Conservation (phyloP, 2,888 invertebrate species). For the Diplazon laetatorius region DNA sequence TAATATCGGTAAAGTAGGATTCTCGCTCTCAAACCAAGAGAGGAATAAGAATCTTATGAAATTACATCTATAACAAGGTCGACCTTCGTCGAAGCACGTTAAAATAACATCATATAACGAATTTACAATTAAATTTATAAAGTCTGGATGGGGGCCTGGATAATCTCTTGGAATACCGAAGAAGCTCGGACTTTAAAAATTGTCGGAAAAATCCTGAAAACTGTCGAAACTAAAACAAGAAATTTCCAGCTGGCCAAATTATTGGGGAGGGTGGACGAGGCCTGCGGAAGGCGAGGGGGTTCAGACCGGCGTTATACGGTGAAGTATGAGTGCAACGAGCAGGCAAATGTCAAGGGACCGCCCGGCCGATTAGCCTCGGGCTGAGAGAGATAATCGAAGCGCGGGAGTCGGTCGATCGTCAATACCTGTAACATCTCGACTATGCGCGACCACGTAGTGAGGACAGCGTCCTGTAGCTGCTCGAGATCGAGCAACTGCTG, state of each 20-base stretch:
- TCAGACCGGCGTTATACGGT: constrained; percentile 47
- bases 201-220: too few relatives aligned
- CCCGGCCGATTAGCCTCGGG: constrained; percentile 68
- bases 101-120: too few relatives aligned
- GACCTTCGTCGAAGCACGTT: too few relatives aligned
- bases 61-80: too few relatives aligned
- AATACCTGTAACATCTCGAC: constrained; percentile 37
- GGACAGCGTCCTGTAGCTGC: constrained; percentile 30
- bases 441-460: constrained; percentile 25
- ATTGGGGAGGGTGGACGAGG: constrained; percentile 26
- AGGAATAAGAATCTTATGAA: too few relatives aligned
- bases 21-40: too few relatives aligned
- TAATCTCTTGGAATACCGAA: too few relatives aligned
- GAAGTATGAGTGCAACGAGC: constrained; percentile 60
- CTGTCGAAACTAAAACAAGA: neutral
- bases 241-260: constrained; percentile 16
- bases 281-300: constrained; percentile 23
- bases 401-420: constrained; percentile 74
- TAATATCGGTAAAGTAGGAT: too few relatives aligned
- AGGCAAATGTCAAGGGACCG: constrained; percentile 73
- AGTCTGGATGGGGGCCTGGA: too few relatives aligned
- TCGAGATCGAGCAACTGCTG: constrained; percentile 52
- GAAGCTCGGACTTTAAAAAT: too few relatives aligned
- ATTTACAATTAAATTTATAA: too few relatives aligned
- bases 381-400: constrained; percentile 72